Base-by-base conservation (phyloP, 1,140 invertebrate genomes). In the Drosophila pectinifera region DNA sequence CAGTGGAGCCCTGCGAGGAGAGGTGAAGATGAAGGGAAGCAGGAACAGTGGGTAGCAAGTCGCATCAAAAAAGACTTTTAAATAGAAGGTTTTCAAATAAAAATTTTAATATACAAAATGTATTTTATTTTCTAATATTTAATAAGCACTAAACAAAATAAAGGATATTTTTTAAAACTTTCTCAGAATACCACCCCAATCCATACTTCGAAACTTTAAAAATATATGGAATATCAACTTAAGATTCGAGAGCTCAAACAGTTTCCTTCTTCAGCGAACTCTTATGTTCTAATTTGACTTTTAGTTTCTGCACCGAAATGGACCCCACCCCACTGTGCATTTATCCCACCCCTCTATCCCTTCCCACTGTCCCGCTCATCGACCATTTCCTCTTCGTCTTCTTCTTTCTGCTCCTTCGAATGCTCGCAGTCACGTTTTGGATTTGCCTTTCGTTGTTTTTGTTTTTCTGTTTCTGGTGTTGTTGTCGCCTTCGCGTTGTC, bases 401-500 rank as follows among this genome's bases (percentile, higher is more conserved):
- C 43, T 28, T 39, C 48, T 51, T 58, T 39, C 38, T 36, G 75
- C 64, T 86, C 62, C 65, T 73, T 64, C 48, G 48, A 34, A 14
- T 34, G 28, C 56, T 34, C 45, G 20, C 69, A 83, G 84, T 83
- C 83, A 88, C 83, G 83, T 88, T 86, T 84, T 48, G 51, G 48
- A 46, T 83, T 78, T 48, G 46, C 55, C 65, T 73, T 63, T 68
- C 41, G 55, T 65, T 74, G 58, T 51, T 73, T 26, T 53, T 64
- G 39, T 61, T 75, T 39, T 36, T 79, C 11, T 16, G 31, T 41
- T 54, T 39, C 28, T 18, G 51, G 39, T 73, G 78, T 62, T 80
- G 76, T 68, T 84, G 67, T 70, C 80, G 73, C 74, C 83, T 88
- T 72, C 86, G 79, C 83, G 69, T 88, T 79, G 78, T 86, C 82